Percentiles rank a stretch among this genome's conserved stretches.
phyloP scores from a whole-genome alignment of 2,113 vertebrate species.

The Thymallus thymallus region DNA sequence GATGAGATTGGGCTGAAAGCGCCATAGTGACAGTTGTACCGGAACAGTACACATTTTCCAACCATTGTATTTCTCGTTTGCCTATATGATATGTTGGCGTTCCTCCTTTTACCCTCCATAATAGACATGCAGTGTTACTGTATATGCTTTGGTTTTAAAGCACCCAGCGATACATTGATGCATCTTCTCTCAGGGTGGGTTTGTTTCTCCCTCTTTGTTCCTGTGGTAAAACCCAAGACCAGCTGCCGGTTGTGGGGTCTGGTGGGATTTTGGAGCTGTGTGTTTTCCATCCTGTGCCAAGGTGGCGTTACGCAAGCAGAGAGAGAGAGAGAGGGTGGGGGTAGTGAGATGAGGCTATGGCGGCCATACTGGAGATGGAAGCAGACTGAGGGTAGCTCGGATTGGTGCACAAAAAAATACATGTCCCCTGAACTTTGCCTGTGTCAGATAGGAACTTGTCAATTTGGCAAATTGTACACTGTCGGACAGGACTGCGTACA shows the following conservation, averaged over 20 bases:
- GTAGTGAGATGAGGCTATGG: conserved; percentile 52
- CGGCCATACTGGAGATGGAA: conserved; percentile 64
- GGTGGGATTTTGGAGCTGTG: conserved; percentile 79
- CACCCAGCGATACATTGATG: conserved; percentile 15
- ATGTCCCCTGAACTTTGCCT: conserved; percentile 86
- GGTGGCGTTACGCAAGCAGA: conserved; percentile 74
- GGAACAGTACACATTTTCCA: neutral
- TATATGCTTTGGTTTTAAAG: neutral
- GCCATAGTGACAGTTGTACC: neutral
- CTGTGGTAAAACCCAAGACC: conserved; percentile 78
- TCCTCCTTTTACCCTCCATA: neutral
- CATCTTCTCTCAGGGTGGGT: conserved; percentile 44
- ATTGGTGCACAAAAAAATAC: no score
- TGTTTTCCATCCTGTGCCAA: conserved; percentile 79
- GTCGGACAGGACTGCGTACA: conserved; percentile 75
- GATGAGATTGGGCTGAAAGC: neutral
- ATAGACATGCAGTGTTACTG: neutral
- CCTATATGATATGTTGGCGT: neutral
- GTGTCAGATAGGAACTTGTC: conserved; percentile 87
- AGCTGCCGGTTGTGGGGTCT: conserved; percentile 85
- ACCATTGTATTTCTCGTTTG: neutral
- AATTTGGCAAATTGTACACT: conserved; percentile 86
- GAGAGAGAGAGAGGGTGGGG: conserved; percentile 57
- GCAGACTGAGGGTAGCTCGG: conserved; percentile 60
- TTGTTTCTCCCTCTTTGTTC: conserved; percentile 74